Evolutionary conservation across 2,888 invertebrate species (phyloP), one percentile per base, ranked within the genome.

Genomic region (Bimastos eiseni): DNA sequence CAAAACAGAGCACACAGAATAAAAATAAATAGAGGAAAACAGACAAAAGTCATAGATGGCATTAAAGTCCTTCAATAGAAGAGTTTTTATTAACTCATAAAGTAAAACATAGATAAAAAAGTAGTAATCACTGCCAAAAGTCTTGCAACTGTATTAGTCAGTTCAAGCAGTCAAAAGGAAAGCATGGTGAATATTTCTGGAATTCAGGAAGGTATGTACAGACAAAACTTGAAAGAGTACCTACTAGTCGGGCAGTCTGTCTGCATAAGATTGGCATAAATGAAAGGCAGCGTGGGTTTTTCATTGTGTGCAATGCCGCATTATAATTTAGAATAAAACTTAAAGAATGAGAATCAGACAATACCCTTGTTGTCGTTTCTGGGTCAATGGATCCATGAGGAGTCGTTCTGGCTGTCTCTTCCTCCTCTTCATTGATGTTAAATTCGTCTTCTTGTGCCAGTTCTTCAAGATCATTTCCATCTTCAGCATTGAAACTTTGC

Each of bases 381-480:
- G 21, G 49, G 49, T 49, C 70, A 70, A n/a, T n/a, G n/a, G 70
- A 70, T 2, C 70, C 11, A 3, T 70, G n/a, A n/a, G n/a, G n/a
- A n/a, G n/a, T n/a, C 4, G 70, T 70, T 70, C 70, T 70, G 30
- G 70, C 70, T n/a, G 70, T 70, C 70, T 70, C 36, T 21, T 86
- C 86, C 86, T 86, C 36, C 2, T 86, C 86, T 21, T 86, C 86
- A 36, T 86, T 37, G 19, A 86, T 86, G 36, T 37, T 86, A 24
- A 86, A 86, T n/a, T 86, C 37, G 8, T 86, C 86, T 24, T 86
- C 86, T 24, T 86, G 86, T 37, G 37, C n/a, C 86, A 86, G 24
- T 36, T 86, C 84, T 38, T 55, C 83, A 44, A 88, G 91, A 21
- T 91, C 84, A 24, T 83, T 89, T 41, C 70, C 86, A 55, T 70